A percentile compares a stretch with the other conserved stretches of the same genome.
Conservation (phyloP, 2,797 vertebrate genomes). For the Anabas testudineus region DNA sequence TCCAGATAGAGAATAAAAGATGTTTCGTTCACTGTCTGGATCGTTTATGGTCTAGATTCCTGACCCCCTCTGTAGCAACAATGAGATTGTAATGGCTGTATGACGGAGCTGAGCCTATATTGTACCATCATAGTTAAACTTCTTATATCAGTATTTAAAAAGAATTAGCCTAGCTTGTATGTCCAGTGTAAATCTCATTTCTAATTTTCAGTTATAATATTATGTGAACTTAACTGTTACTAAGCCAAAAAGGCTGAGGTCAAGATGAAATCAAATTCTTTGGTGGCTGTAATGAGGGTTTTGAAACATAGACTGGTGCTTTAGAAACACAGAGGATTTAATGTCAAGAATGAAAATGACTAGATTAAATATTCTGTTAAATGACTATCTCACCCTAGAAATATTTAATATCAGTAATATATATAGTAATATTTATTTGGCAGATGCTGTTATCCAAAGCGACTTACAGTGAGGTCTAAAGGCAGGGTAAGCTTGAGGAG, state of each 20-base stretch:
- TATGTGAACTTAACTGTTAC: not conserved
- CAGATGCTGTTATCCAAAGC: too few relatives aligned
- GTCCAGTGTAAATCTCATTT: not conserved
- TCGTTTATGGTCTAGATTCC: constrained; percentile 5
- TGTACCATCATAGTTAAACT: constrained; percentile 23
- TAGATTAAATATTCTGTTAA: not conserved
- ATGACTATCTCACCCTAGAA: not conserved
- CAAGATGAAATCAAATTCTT: not conserved
- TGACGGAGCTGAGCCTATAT: constrained; percentile 37
- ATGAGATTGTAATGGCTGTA: constrained; percentile 21
- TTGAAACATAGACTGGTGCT: too few relatives aligned
- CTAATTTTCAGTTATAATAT: not conserved
- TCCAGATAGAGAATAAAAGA: constrained; percentile 15
- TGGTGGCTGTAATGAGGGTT: not conserved
- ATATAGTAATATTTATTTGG: too few relatives aligned
- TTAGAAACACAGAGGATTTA: not conserved
- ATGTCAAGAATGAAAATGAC: not conserved
- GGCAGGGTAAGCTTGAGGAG: too few relatives aligned
- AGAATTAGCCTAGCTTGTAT: not conserved
- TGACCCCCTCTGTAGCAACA: constrained; percentile 9
- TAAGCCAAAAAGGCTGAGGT: not conserved
- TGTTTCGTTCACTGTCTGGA: constrained; percentile 23
- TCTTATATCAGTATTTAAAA: constrained; percentile 22
- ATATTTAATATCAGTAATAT: too few relatives aligned
- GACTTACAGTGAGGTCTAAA: too few relatives aligned